Base-by-base conservation (phyloP, 1,140 invertebrate species). In the Pachyrhynchus sulphureomaculatus region DNA sequence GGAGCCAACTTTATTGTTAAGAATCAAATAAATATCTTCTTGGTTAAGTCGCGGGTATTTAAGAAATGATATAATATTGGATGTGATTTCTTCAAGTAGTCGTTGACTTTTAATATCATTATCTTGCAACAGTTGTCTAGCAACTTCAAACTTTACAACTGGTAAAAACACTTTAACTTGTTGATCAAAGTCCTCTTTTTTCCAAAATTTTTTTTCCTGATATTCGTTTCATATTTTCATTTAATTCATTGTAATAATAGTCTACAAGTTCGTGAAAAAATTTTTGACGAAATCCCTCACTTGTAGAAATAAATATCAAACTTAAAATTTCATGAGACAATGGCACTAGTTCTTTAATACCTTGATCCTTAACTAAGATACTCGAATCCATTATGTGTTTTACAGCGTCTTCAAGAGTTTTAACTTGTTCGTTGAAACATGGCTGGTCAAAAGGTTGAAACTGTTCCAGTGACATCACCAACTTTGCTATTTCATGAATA, bases 261-360 rank as follows among this genome's bases (percentile, higher is more conserved):
- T 60, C 18, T 48, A 49, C 18, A 48, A 45, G 45, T 58, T 66
- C 29, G 44, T 57, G 26, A 61, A 70, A 21, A 60, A 47, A 17
- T 63, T 65, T 26, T 62, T 64, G 6, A 63, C 62, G 48, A 49
- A 69, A 32, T 13, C 51, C 10, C 57, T 51, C 33, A 47, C 39
- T n/a, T n/a, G 37, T 21, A 57, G 52, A 5, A 26, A 44, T 33
- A 63, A 70, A 60, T 0, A 51, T 51, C 17, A 51, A n/a, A 4
- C 6, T 20, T 10, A 60, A 33, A 0, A 52, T 23, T 39, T 60
- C 36, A 21, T 60, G 44, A 10, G 47, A 17, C 4, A 58, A 10
- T 2, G 55, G 34, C 2, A 58, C 44, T 2, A 18, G 5, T 49
- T 45, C 42, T 44, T 18, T 24, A 10, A 33, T 44, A n/a, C 20